Base-by-base conservation (phyloP, 2,797 vertebrate genomes). In the Buceros bicornis region DNA sequence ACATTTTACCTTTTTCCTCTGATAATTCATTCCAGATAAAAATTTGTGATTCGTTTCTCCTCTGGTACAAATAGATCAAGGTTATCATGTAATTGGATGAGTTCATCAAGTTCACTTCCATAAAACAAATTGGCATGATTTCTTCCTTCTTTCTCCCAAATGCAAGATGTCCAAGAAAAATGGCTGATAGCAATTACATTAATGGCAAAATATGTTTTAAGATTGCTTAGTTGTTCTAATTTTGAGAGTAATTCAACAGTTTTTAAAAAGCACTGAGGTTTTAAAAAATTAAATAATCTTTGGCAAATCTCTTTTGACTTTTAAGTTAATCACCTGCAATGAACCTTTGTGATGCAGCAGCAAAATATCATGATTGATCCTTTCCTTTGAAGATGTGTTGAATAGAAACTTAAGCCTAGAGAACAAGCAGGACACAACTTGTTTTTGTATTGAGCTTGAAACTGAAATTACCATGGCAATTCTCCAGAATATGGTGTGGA, bases 151-250 rank as follows among this genome's bases (percentile, higher is more conserved):
- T 71, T 70, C 66, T 73, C 89, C 78, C 64, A 89, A 76, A 86
- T 37, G 72, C 54, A 69, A 89, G 94, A 93, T 33, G 13, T 64
- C 56, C 69, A 89, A 95, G 79, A 95, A 92, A 96, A 91, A 96
- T 71, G 48, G 19, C 24, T 69, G 58, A 81, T 90, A 96, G 54
- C 74, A 96, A 95, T 93, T 91, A 94, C 84, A 90, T 95, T 95
- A 82, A 82, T 72, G 48, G 77, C 53, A 93, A 93, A 94, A 92
- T 89, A 89, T 48, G 45, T 74, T 96, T 90, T 87, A 72, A 80
- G 89, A 81, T 82, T 73, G 19, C 54, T 88, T 90, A 29, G 22
- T 56, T 71, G 51, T 78, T 66, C 17, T 80, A 29, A 70, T 88
- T 94, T 94, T 86, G 70, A 94, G 40, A 16, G 26, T 33, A 91